Conservation (phyloP, 2,888 invertebrate species). For the Venusia cambrica region DNA sequence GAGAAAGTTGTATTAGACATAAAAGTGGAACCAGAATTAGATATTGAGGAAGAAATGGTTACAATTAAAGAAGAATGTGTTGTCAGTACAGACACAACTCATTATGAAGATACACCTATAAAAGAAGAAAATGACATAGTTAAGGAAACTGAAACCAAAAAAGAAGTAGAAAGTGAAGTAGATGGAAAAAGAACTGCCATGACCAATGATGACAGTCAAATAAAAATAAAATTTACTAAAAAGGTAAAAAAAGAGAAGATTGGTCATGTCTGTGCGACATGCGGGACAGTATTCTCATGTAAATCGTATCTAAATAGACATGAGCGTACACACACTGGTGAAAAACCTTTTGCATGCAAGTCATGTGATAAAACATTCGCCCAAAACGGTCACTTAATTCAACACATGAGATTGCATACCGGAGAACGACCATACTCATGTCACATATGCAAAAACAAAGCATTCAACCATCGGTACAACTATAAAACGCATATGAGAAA, state of each 20-base stretch:
- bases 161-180: background rate
- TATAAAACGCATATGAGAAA: conserved; percentile 15
- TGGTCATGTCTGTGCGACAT: conserved; percentile 5
- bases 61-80: conserved; percentile 7
- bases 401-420: conserved; percentile 15
- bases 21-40: conserved; percentile 5
- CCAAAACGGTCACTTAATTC: conserved; percentile 12
- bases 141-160: background rate
- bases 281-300: conserved; percentile 6
- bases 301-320: conserved; percentile 7
- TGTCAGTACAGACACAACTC: background rate
- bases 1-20: background rate
- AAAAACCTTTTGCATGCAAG: conserved; percentile 12
- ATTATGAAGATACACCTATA: background rate
- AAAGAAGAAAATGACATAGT: background rate
- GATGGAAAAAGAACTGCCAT: background rate
- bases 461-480: conserved; percentile 14
- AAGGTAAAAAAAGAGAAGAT: no score
- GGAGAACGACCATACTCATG: conserved; percentile 14
- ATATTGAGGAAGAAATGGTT: conserved; percentile 1
- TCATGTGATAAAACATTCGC: conserved; percentile 9
- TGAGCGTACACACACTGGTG: conserved; percentile 13
- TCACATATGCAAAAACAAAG: conserved; percentile 12
- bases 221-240: no score
- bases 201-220: no score